Conservation (phyloP, 2,888 invertebrate species). For the Caenorhabditis sulstoni region DNA sequence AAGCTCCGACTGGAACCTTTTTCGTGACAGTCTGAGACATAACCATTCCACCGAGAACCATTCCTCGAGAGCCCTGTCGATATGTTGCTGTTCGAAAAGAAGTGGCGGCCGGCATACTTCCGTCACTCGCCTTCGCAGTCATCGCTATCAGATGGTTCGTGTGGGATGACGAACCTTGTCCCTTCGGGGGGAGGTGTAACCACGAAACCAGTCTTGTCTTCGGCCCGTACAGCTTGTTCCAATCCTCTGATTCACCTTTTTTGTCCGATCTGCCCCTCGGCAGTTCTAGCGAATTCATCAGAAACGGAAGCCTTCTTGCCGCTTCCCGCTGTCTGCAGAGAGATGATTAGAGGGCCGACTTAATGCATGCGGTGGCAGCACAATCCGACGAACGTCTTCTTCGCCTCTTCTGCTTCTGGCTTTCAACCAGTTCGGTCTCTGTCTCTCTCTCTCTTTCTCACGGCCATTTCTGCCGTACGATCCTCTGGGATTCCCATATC, state of each 20-base stretch:
- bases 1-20: no score
- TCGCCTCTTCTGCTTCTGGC: no score
- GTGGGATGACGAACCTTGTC: constrained; percentile 3
- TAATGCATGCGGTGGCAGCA: constrained; percentile 15
- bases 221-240: constrained; percentile 12
- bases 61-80: no score
- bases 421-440: constrained; percentile 41
- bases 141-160: not conserved
- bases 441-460: constrained; percentile 8
- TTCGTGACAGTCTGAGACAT: no score
- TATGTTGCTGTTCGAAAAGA: no score
- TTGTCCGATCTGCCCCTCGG: not conserved
- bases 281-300: constrained; percentile 5
- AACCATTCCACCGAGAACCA: no score
- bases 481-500: constrained; percentile 1
- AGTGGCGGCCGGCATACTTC: no score
- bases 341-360: constrained; percentile 11
- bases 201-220: constrained; percentile 12
- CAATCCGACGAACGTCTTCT: constrained; percentile 7
- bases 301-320: no score
- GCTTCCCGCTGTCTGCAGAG: no score
- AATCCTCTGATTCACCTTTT: constrained; percentile 34
- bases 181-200: constrained; percentile 9
- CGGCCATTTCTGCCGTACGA: constrained; percentile 20
- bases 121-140: no score